Percentiles rank a stretch among this genome's conserved stretches.
Conservation (phyloP, 2,113 vertebrate genomes). For the Tor tambroides region DNA sequence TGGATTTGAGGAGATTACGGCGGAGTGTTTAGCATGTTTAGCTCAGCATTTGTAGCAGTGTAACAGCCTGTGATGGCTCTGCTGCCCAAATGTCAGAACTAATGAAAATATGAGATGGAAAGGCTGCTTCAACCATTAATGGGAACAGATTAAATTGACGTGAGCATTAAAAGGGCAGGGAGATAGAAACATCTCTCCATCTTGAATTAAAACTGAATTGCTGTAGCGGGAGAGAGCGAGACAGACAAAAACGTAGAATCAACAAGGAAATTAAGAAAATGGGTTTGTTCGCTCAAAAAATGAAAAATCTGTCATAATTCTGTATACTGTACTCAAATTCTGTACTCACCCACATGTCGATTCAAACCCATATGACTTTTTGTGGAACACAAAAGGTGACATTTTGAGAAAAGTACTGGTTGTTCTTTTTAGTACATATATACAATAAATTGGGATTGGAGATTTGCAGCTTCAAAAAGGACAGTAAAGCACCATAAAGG, state of each 20-base stretch:
- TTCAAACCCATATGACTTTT: background rate
- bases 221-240: conserved; percentile 40
- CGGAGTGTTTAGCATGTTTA: conserved; percentile 64
- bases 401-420: background rate
- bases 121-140: conserved; percentile 67
- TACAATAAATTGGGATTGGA: background rate
- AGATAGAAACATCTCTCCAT: conserved; percentile 51
- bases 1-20: conserved; percentile 69
- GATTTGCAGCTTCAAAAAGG: background rate
- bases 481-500: background rate
- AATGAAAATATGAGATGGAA: conserved; percentile 69
- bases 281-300: background rate
- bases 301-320: background rate
- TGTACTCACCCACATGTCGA: background rate
- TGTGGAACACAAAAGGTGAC: background rate
- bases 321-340: background rate
- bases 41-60: conserved; percentile 69
- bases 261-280: conserved; percentile 7
- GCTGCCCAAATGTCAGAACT: conserved; percentile 73
- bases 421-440: background rate
- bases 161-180: conserved; percentile 48
- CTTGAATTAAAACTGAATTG: conserved; percentile 44
- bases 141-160: conserved; percentile 31
- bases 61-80: conserved; percentile 73
- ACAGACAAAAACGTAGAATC: background rate